phyloP scores from a whole-genome alignment of 1,140 invertebrate species.

The Paraescarpia echinospica region DNA sequence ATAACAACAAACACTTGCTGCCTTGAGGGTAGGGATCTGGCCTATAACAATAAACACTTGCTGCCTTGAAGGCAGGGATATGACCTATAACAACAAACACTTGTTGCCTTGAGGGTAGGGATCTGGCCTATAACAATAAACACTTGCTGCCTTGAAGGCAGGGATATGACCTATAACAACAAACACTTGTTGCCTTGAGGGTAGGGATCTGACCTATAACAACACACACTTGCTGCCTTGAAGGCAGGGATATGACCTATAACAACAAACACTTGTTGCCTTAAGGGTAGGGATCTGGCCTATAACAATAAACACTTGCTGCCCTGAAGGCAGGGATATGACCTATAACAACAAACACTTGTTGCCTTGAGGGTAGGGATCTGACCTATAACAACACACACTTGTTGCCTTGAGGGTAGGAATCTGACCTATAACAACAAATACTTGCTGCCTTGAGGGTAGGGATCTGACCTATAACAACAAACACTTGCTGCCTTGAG shows the following conservation, averaged over 20 bases:
- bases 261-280: not conserved
- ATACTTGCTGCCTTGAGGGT: not conserved
- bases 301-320: not conserved
- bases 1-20: not conserved
- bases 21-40: not conserved
- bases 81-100: not conserved
- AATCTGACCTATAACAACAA: not conserved
- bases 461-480: not conserved
- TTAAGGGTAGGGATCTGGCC: not conserved
- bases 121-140: not conserved
- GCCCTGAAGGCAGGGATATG: not conserved
- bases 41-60: not conserved
- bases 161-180: not conserved
- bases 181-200: not conserved
- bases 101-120: not conserved
- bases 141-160: not conserved
- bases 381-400: not conserved
- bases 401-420: not conserved
- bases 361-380: not conserved
- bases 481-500: not conserved
- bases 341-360: not conserved
- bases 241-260: not conserved
- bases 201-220: not conserved
- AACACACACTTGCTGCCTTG: not conserved
- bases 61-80: not conserved